Base-by-base conservation (phyloP, 23 tunicate genomes). In the Botrylloides violaceus region DNA sequence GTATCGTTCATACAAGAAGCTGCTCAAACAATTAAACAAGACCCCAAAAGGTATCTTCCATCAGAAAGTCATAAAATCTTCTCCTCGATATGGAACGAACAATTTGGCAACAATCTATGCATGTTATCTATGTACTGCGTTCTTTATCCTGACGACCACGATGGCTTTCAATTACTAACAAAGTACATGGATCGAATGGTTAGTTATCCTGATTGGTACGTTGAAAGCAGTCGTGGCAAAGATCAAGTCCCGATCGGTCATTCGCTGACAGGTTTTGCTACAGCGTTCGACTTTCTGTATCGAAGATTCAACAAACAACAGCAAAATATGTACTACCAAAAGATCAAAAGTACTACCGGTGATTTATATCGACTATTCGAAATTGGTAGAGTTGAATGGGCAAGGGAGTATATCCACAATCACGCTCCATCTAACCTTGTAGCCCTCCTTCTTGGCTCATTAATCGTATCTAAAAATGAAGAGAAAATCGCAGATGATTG, bases 241-340 rank as follows among this genome's bases (percentile, higher is more conserved):
- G 98, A 94, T 58, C 87, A 94, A 65, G 95, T 94, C 31, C 98
- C 98, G 31, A 62, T 81, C n/a, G 95, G 83, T 37, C 98, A 94
- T 64, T 75, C 86, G 3, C 50, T 85, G 18, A 87, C 95, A 4
- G 98, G 98, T 1, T 81, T 75, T 55, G 88, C 78, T 2, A 94
- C 93, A 9, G 84, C 95, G 2, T 81, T 61, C 35, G 98, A 94
- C 64, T 81, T 94, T 32, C 75, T 94, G 3, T 83, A 86, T 58
- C 63, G 65, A 5, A 24, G 31, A 6, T 73, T 94, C 27, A 70
- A 56, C 29, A 39, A 30, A 18, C 30, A 33, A 32, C 31, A 55
- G 39, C 60, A 72, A 19, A 31, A 74, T n/a, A 53, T 31, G 20
- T 90, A 90, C 59, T 70, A 80, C 64, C 55, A 71, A 60, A 83